These are phyloP conservation scores for Monochamus saltuarius DNA, from an alignment of 1,140 invertebrate species.

Conservation along the genomic window DNA sequence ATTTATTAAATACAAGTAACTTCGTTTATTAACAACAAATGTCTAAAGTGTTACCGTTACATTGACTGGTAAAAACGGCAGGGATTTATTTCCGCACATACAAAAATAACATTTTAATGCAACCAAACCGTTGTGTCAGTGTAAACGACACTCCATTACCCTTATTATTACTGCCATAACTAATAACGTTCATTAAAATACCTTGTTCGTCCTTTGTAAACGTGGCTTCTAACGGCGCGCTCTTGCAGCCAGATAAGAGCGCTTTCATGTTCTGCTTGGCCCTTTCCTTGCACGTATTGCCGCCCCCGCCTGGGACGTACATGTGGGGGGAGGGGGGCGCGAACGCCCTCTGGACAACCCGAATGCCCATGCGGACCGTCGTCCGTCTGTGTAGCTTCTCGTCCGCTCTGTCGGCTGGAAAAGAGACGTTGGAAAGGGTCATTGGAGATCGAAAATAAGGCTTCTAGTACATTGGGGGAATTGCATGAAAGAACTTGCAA, in stretches of 20 bases:
- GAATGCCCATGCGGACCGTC: constrained; percentile 80
- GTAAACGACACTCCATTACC: too few relatives aligned
- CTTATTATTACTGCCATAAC: too few relatives aligned
- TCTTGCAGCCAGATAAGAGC: constrained; percentile 41
- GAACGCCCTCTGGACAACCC: constrained; percentile 66
- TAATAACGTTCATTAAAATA: neutral
- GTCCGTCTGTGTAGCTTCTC: constrained; percentile 74
- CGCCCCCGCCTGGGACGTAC: constrained; percentile 44
- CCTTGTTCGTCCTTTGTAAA: constrained; percentile 29
- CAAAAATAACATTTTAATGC: too few relatives aligned
- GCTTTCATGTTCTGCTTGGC: constrained; percentile 38
- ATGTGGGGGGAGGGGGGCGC: constrained; percentile 53
- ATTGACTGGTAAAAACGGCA: too few relatives aligned
- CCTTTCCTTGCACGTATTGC: constrained; percentile 27
- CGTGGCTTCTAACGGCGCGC: constrained; percentile 36
- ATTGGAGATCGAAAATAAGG: too few relatives aligned
- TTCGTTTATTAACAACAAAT: too few relatives aligned
- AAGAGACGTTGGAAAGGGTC: constrained; percentile 6
- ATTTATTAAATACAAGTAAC: too few relatives aligned
- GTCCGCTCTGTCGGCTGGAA: constrained; percentile 70
- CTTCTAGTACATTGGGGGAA: too few relatives aligned
- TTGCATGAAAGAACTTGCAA: too few relatives aligned
- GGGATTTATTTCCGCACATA: too few relatives aligned
- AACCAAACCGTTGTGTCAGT: too few relatives aligned
- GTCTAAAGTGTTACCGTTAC: too few relatives aligned